Base-by-base conservation (phyloP, 1,140 invertebrate species). In the Laupala kohalensis region DNA sequence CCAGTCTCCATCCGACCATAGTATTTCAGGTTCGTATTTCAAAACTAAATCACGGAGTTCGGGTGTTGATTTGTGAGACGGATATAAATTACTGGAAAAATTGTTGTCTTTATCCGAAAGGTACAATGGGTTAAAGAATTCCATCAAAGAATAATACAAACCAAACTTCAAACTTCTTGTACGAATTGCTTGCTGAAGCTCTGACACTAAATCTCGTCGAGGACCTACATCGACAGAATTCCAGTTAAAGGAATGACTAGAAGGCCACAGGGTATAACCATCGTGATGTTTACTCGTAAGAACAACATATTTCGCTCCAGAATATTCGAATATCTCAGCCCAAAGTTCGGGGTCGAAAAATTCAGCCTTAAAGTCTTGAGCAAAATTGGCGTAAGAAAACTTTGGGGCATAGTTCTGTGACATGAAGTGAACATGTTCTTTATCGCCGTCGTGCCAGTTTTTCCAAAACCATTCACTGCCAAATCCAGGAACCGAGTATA, bases 1-100 rank as follows among this genome's bases (percentile, higher is more conserved):
- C 91, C 92, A 93, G 74, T 94, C 92, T 0, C 95, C 95, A 80
- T 98, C 95, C 0, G 94, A 93, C 96, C 96, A 98, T 25, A 98
- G 80, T 0, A 98, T 81, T 70, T 95, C 92, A 0, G 96, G 96
- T 73, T 91, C 80, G 78, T 98, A 99, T 81, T 0, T 89, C 84
- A 73, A 77, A 73, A 94, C 81, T 64, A 94, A 77, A 76, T 93
- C 91, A 63, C 86, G 81, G 71, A 94, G 81, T 80, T 94, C 92
- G 0, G 91, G 90, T 63, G 89, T 80, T 19, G 89, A 81, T 81
- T 94, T 94, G 1, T 84, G 79, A 4, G 82, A 79, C 0, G 89
- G 87, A 78, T 89, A 96, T 53, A 83, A 78, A 13, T 86, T 82
- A 4, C 88, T 89, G 25, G 82, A 82, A 75, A 89, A 94, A 65